These are phyloP conservation scores for Ornithoptera priamus DNA, from an alignment of 2,888 invertebrate species.

Conservation along the genomic window DNA sequence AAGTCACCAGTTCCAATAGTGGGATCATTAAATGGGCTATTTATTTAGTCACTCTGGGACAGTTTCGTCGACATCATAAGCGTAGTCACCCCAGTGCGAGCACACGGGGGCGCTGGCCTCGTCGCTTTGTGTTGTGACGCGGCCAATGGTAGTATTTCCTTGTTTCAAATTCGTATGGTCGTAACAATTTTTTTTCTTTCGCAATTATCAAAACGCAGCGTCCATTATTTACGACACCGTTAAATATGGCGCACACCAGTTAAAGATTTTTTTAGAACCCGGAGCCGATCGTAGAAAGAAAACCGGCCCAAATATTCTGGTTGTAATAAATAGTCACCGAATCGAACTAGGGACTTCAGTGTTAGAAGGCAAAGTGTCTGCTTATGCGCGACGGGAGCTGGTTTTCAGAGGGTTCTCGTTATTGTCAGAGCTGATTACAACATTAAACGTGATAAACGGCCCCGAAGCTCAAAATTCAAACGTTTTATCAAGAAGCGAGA, in stretches of 20 bases:
- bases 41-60: not conserved
- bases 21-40: no score
- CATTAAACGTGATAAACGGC: conserved; percentile 30
- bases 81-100: conserved; percentile 25
- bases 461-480: conserved; percentile 30
- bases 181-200: conserved; percentile 29
- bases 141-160: conserved; percentile 31
- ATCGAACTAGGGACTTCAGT: no score
- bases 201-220: conserved; percentile 18
- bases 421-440: conserved; percentile 14
- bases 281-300: no score
- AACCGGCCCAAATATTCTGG: no score
- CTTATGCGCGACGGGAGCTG: no score
- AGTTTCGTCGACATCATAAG: not conserved
- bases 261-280: not conserved
- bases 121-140: conserved; percentile 39
- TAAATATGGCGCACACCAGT: not conserved
- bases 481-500: conserved; percentile 30
- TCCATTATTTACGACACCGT: not conserved
- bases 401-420: no score
- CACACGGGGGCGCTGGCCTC: conserved; percentile 52
- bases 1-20: no score
- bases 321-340: no score
- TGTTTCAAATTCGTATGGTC: conserved; percentile 33
- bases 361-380: no score